Evolutionary conservation across 2,797 vertebrate genomes (phyloP).

Genomic region (Liasis olivaceus): DNA sequence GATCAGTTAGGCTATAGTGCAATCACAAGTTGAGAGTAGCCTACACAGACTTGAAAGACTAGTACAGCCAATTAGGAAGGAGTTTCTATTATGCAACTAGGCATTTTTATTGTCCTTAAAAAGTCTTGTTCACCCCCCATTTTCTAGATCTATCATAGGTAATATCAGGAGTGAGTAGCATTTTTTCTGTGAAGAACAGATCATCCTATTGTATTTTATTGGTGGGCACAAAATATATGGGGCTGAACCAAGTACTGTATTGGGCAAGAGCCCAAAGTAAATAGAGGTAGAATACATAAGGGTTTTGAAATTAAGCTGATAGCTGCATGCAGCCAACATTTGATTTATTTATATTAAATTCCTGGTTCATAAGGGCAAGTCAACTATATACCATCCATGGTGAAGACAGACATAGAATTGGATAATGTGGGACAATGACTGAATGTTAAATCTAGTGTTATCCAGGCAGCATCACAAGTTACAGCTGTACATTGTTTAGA

Average conservation of each 20-base stretch:
- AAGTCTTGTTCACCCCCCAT: not conserved
- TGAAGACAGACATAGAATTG: not conserved
- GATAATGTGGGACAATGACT: not conserved
- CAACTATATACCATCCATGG: not conserved
- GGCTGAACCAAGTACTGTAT: not conserved
- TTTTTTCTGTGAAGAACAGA: not conserved
- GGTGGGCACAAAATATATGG: not conserved
- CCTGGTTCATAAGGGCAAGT: not conserved
- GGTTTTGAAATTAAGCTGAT: not conserved
- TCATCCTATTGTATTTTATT: not conserved
- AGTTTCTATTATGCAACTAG: not conserved
- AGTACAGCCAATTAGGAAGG: not conserved
- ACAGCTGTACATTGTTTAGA: not conserved
- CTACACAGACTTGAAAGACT: not conserved
- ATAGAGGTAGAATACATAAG: not conserved
- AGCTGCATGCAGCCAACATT: not conserved
- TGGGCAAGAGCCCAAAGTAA: not conserved
- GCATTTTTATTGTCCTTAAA: not conserved
- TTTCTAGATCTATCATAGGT: not conserved
- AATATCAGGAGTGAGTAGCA: not conserved
- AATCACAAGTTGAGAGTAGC: not conserved
- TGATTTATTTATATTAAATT: not conserved
- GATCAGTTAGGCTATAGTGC: not conserved
- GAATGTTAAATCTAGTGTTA: not conserved
- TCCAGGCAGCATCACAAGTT: not conserved